phyloP scores from a whole-genome alignment of 2,888 invertebrate genomes.

The Prosopocoilus inquinatus region DNA sequence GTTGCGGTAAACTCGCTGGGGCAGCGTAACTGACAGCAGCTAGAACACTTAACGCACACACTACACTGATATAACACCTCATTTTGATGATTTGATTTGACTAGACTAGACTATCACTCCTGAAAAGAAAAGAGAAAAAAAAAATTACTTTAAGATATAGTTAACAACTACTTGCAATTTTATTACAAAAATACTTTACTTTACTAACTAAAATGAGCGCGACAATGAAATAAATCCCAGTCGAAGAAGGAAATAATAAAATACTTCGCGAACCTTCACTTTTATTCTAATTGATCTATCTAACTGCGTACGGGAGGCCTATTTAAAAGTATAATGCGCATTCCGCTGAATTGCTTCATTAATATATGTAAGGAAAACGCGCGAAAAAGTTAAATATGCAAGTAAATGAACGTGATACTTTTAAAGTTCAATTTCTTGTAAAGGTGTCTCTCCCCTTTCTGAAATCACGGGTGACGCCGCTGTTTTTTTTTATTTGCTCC shows the following conservation, averaged over 20 bases:
- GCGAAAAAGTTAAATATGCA: too few species aligned
- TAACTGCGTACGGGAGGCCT: too few species aligned
- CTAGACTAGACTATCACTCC: conserved; percentile 50
- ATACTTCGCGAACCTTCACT: conserved; percentile 12
- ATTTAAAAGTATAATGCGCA: too few species aligned
- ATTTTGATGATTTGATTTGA: conserved; percentile 51
- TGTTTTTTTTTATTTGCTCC: too few species aligned
- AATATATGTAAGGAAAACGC: too few species aligned
- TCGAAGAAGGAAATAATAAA: neutral
- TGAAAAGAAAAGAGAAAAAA: conserved; percentile 41
- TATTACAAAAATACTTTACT: neutral
- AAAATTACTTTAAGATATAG: too few species aligned
- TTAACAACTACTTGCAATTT: too few species aligned
- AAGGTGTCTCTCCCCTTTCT: too few species aligned
- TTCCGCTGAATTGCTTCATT: too few species aligned
- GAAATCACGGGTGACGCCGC: too few species aligned
- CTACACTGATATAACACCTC: conserved; percentile 50
- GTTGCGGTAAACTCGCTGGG: conserved; percentile 34
- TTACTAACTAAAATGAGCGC: neutral
- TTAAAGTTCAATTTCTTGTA: too few species aligned
- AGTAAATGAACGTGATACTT: too few species aligned
- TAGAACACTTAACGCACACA: conserved; percentile 48
- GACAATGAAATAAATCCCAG: conserved; percentile 1
- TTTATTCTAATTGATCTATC: conserved; percentile 6
- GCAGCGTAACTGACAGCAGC: conserved; percentile 45